These are phyloP conservation scores for Stichodactyla helianthus DNA, from an alignment of 64 coral and sea anemone species.

Conservation along the genomic window DNA sequence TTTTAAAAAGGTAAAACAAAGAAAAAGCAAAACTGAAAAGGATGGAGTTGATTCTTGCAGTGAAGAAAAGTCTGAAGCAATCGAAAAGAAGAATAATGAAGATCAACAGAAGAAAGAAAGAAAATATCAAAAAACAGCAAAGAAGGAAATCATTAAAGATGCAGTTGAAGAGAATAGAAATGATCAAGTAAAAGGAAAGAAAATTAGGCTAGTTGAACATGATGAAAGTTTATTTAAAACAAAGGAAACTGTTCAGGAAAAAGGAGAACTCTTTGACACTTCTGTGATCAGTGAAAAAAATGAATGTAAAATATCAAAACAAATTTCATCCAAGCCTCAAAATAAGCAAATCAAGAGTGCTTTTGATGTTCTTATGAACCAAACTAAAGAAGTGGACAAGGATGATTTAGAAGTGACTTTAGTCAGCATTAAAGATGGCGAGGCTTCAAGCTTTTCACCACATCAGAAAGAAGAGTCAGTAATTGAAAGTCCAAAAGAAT, in stretches of 20 bases:
- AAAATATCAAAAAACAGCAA: neutral
- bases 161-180: neutral
- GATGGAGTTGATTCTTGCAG: neutral
- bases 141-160: neutral
- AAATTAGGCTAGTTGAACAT: neutral
- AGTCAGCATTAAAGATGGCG: neutral
- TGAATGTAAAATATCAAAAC: neutral
- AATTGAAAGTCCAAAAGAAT: neutral
- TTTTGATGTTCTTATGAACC: constrained; percentile 13
- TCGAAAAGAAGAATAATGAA: neutral
- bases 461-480: neutral
- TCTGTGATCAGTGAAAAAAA: neutral
- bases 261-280: neutral
- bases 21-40: neutral
- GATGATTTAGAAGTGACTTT: no score
- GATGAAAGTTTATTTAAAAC: neutral
- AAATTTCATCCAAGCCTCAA: neutral
- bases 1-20: neutral
- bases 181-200: neutral
- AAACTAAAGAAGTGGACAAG: neutral
- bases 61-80: neutral
- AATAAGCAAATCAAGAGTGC: neutral
- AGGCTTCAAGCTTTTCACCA: neutral
- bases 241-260: neutral
- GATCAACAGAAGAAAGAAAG: neutral